These are phyloP conservation scores for Drosophila bocki DNA, from an alignment of 1,140 invertebrate genomes.

Conservation along the genomic window DNA sequence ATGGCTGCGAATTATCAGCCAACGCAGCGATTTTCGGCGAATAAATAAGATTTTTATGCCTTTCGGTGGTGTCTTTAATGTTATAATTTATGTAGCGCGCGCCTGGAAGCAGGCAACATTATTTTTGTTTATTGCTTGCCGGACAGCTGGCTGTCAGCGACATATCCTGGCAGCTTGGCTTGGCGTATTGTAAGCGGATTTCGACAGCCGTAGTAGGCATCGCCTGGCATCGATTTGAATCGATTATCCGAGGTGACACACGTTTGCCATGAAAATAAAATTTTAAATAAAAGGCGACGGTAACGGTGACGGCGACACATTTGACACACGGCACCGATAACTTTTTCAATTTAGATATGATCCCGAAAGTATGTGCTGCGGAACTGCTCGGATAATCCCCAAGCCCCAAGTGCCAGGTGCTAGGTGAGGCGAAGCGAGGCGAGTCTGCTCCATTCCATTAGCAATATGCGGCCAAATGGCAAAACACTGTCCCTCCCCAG, in stretches of 20 bases:
- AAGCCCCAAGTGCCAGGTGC: constrained; percentile 22
- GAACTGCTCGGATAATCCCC: constrained; percentile 37
- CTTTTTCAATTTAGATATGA: constrained; percentile 58
- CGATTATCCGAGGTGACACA: constrained; percentile 35
- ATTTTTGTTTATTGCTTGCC: constrained; percentile 68
- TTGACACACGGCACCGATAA: constrained; percentile 53
- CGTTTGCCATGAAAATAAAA: constrained; percentile 56
- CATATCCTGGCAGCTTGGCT: not conserved
- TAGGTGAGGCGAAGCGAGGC: not conserved
- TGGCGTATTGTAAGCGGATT: constrained; percentile 19
- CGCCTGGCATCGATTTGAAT: constrained; percentile 52
- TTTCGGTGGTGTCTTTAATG: constrained; percentile 64
- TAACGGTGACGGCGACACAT: constrained; percentile 24
- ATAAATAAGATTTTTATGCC: constrained; percentile 69
- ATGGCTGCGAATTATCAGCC: constrained; percentile 67
- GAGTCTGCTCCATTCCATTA: constrained; percentile 36
- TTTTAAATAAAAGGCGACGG: constrained; percentile 48
- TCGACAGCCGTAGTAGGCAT: constrained; percentile 8
- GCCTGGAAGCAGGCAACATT: constrained; percentile 57
- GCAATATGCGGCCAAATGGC: constrained; percentile 50
- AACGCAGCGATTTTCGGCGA: constrained; percentile 68
- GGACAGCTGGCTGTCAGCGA: constrained; percentile 63
- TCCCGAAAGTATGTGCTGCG: constrained; percentile 45
- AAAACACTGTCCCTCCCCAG: constrained; percentile 38
- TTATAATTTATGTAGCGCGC: constrained; percentile 71